Evolutionary conservation across 2,888 invertebrate species (phyloP).

Genomic region (Andrena marginata): DNA sequence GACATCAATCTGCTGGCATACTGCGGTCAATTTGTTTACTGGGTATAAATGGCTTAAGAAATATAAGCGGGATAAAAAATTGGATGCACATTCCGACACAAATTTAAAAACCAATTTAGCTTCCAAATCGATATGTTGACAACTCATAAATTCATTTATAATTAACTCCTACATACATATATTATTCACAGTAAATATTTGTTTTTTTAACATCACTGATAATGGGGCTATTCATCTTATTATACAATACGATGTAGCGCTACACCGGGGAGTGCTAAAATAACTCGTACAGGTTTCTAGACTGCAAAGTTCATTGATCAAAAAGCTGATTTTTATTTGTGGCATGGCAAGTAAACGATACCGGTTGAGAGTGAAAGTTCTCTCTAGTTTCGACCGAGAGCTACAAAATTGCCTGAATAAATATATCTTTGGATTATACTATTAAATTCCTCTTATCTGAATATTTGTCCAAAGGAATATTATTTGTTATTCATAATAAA

Average conservation of each 20-base stretch:
- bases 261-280: not conserved
- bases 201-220: not conserved
- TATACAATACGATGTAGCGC: not conserved
- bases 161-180: not conserved
- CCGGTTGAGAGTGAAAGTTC: conserved; percentile 11
- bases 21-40: no score
- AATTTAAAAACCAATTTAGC: no score
- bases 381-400: not conserved
- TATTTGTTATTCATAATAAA: not conserved
- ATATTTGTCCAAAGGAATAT: not conserved
- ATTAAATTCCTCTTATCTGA: not conserved
- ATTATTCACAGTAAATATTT: not conserved
- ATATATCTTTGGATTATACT: not conserved
- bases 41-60: no score
- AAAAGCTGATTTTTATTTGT: conserved; percentile 3
- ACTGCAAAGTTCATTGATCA: conserved; percentile 25
- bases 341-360: not conserved
- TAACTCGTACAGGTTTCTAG: not conserved
- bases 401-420: not conserved
- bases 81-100: no score
- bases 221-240: not conserved
- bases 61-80: no score
- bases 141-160: not conserved
- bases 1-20: no score
- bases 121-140: no score